phyloP scores from a whole-genome alignment of 2,888 invertebrate species.

The Julus scandinavius region DNA sequence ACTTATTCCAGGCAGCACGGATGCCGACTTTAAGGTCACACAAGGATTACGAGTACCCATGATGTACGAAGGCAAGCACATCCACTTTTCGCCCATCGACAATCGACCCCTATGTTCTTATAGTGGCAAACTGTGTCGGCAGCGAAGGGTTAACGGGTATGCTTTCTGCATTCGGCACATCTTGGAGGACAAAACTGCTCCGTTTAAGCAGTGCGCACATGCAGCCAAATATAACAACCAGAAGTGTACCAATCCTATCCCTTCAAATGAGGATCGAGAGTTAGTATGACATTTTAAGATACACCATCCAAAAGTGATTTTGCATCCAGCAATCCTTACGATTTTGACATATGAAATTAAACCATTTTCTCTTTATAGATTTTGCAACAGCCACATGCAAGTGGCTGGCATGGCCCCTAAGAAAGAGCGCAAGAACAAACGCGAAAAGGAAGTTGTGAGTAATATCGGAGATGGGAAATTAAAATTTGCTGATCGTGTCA shows the following conservation, averaged over 20 bases:
- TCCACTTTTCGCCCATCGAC: constrained; percentile 68
- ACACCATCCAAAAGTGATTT: not conserved
- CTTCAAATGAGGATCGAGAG: constrained; percentile 67
- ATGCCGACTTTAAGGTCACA: constrained; percentile 40
- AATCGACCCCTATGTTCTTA: constrained; percentile 68
- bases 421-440: constrained; percentile 63
- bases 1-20: constrained; percentile 19
- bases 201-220: constrained; percentile 68
- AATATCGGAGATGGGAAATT: constrained; percentile 66
- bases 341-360: not conserved
- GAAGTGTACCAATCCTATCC: constrained; percentile 68
- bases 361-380: constrained; percentile 63
- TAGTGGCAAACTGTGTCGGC: constrained; percentile 68
- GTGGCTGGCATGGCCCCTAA: constrained; percentile 65
- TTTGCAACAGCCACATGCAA: constrained; percentile 69
- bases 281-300: constrained; percentile 60
- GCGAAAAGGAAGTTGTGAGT: constrained; percentile 58
- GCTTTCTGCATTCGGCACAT: constrained; percentile 69
- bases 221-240: constrained; percentile 67
- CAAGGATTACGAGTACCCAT: constrained; percentile 51
- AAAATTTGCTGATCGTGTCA: constrained; percentile 68
- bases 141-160: constrained; percentile 69
- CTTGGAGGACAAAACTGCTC: constrained; percentile 69
- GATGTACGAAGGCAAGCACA: constrained; percentile 69
- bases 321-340: not conserved